Percentiles rank a stretch among this genome's conserved stretches.
phyloP scores from a whole-genome alignment of 2,888 invertebrate genomes.

The Subacronicta megacephala region DNA sequence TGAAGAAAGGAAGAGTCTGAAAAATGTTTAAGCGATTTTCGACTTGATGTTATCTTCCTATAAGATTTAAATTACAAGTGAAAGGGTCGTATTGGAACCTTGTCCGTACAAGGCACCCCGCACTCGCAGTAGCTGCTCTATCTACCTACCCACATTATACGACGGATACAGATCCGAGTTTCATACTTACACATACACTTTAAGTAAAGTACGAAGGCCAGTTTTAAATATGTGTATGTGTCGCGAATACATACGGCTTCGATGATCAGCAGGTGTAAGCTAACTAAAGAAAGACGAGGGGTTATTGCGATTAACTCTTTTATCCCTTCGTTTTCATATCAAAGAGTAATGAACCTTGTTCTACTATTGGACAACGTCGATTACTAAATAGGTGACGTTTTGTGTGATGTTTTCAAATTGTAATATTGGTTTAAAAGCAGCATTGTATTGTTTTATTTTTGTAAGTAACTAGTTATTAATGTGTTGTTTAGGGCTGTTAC shows the following conservation, averaged over 20 bases:
- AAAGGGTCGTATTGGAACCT: constrained; percentile 79
- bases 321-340: constrained; percentile 89
- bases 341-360: constrained; percentile 90
- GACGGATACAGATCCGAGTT: constrained; percentile 88
- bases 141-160: constrained; percentile 87
- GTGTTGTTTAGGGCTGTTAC: neutral
- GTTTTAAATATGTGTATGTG: constrained; percentile 86
- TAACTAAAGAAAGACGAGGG: constrained; percentile 87
- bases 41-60: constrained; percentile 70
- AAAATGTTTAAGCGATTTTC: constrained; percentile 73
- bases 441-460: constrained; percentile 13
- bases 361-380: constrained; percentile 82
- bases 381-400: constrained; percentile 72
- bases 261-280: constrained; percentile 89
- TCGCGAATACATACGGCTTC: constrained; percentile 88
- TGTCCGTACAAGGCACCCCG: constrained; percentile 82
- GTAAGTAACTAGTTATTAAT: too few relatives aligned
- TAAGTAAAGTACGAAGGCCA: constrained; percentile 85
- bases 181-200: constrained; percentile 85
- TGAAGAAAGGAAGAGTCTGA: constrained; percentile 77
- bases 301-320: constrained; percentile 89
- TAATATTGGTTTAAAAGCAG: constrained; percentile 16
- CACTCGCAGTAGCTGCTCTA: constrained; percentile 87
- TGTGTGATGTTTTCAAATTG: constrained; percentile 79
- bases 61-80: constrained; percentile 85